phyloP scores from a whole-genome alignment of 2,888 invertebrate species.

The Teleogryllus oceanicus region DNA sequence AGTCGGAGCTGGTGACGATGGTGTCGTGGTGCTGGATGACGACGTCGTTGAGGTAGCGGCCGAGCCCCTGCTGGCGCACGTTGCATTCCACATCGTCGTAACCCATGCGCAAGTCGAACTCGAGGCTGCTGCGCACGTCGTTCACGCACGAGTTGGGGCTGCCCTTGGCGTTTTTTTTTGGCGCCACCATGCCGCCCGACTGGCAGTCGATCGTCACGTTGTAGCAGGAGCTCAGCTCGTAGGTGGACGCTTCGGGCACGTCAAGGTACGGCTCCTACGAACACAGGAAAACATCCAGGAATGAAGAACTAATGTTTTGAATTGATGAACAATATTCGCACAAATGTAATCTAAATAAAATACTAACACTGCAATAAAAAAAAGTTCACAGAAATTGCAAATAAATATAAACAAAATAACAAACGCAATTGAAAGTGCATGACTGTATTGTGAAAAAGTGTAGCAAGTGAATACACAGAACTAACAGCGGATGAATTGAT shows the following conservation, averaged over 20 bases:
- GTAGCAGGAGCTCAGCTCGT: conserved; percentile 89
- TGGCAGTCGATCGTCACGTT: conserved; percentile 91
- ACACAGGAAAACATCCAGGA: conserved; percentile 20
- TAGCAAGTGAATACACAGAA: too few species aligned
- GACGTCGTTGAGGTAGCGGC: conserved; percentile 85
- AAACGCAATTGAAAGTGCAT: too few species aligned
- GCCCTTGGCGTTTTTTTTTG: conserved; percentile 89
- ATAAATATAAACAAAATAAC: too few species aligned
- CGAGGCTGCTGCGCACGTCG: conserved; percentile 81
- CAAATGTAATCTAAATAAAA: neutral
- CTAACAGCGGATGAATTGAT: too few species aligned
- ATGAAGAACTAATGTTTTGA: too few species aligned
- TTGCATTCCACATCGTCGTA: conserved; percentile 91
- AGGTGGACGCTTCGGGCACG: conserved; percentile 86
- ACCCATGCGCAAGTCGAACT: conserved; percentile 88
- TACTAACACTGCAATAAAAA: neutral
- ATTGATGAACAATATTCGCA: too few species aligned
- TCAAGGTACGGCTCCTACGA: conserved; percentile 80
- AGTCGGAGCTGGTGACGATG: conserved; percentile 89
- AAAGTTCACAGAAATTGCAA: too few species aligned
- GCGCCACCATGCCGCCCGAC: conserved; percentile 87
- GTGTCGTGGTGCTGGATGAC: conserved; percentile 94
- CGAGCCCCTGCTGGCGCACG: conserved; percentile 82
- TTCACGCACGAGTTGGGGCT: conserved; percentile 89
- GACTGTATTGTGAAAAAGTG: too few species aligned